Base-by-base conservation (phyloP, 2,797 vertebrate genomes). In the Trachurus trachurus region DNA sequence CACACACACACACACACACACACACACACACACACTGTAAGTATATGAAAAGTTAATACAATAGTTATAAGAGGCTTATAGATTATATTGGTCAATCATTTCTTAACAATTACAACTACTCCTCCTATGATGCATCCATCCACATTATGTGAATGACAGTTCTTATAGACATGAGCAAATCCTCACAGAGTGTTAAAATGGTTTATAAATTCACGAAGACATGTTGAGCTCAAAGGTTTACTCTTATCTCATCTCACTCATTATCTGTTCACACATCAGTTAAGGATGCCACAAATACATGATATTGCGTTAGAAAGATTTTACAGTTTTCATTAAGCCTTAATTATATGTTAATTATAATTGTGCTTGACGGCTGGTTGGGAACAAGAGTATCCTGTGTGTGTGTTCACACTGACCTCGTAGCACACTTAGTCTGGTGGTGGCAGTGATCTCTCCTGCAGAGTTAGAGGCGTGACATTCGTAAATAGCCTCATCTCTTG, bases 381-480 rank as follows among this genome's bases (percentile, higher is more conserved):
- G 50, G 76, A 67, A 61, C 26, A 59, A 50, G 34, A 37, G 34
- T 34, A 34, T 34, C 29, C 19, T n/a, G 19, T 34, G 53, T 4
- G 11, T 17, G 58, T 54, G 40, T 65, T 74, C 26, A 17, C 62
- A 92, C 97, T 94, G 94, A 99, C 98, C 98, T 84, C 98, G 94
- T 91, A 99, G 94, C 84, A 99, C 98, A 81, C 95, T 97, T 84
- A 99, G 97, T 83, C 96, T 96, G 0, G 98, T 98, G 81, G 97
- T 96, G 50, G 97, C 96, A 61, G 96, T 99, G 93, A 98, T 96
- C 94, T 99, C 98, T 31, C 97, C 98, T 67, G 95, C 97, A 15
- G 96, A 96, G 88, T 98, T 99, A 73, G 97, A 97, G 89, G 98
- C 98, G 60, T 99, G 97, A 74, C 98, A 99, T 93, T 99, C 98